phyloP scores from a whole-genome alignment of 1,140 invertebrate species.

The Penaeus indicus region DNA sequence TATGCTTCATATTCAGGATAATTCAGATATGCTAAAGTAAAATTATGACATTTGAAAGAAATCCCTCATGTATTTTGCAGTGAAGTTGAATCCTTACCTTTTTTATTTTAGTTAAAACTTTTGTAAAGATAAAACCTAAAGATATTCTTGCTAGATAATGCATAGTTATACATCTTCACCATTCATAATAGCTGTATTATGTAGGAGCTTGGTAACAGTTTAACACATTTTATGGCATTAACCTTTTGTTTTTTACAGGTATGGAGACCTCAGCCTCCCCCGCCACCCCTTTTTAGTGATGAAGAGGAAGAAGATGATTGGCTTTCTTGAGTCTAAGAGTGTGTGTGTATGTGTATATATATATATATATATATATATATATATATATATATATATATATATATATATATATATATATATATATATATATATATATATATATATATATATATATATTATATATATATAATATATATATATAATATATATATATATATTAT shows the following conservation, averaged over 20 bases:
- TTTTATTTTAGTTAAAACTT: too few species aligned
- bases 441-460: slow-evolving; percentile 15
- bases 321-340: slow-evolving; percentile 29
- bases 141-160: too few species aligned
- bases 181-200: too few species aligned
- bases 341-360: slow-evolving; percentile 2
- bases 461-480: background rate
- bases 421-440: background rate
- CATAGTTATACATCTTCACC: too few species aligned
- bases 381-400: slow-evolving; percentile 25
- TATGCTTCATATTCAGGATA: background rate
- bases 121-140: too few species aligned
- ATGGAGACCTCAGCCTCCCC: slow-evolving; percentile 27
- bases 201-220: too few species aligned
- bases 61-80: too few species aligned
- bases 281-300: slow-evolving; percentile 49
- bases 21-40: background rate
- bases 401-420: background rate
- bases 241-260: slow-evolving; percentile 14
- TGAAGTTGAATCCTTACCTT: too few species aligned
- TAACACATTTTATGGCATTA: too few species aligned
- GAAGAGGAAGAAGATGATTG: slow-evolving; percentile 49
- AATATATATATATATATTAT: background rate
- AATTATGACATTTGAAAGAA: too few species aligned
- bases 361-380: slow-evolving; percentile 30